Percentiles rank a stretch among this genome's conserved stretches.
Evolutionary conservation across 2,888 invertebrate genomes (phyloP).

Genomic region (Leptinotarsa tumamoca): DNA sequence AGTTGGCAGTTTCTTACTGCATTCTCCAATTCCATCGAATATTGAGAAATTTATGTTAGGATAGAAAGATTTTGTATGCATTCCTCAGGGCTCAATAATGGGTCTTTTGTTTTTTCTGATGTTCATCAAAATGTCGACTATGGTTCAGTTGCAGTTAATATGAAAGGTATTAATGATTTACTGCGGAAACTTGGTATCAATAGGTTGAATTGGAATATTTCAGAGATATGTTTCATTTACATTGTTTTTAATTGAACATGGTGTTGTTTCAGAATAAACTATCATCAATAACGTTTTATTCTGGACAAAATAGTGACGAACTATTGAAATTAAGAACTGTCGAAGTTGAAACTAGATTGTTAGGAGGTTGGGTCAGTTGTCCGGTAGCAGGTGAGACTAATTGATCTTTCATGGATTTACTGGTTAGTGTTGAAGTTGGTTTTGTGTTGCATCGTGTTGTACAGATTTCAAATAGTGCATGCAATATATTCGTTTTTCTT

Average conservation of each 20-base stretch:
- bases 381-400: conserved; percentile 75
- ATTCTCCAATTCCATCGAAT: no score
- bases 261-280: conserved; percentile 85
- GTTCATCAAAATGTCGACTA: no score
- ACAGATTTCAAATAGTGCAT: background rate
- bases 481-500: background rate
- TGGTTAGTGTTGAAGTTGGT: background rate
- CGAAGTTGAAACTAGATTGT: conserved; percentile 84
- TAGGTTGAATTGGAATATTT: background rate
- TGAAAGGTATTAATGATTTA: no score
- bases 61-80: no score
- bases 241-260: background rate
- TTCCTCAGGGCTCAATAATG: no score
- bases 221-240: background rate
- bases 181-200: no score
- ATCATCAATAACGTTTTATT: conserved; percentile 84
- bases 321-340: conserved; percentile 81
- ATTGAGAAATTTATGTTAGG: no score
- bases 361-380: conserved; percentile 93
- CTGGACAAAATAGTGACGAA: conserved; percentile 86
- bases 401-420: background rate
- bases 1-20: no score
- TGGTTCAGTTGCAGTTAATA: no score
- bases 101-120: no score
- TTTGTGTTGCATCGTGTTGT: conserved; percentile 21